These are phyloP conservation scores for Panzeria rudis DNA, from an alignment of 2,888 invertebrate species.

Conservation along the genomic window DNA sequence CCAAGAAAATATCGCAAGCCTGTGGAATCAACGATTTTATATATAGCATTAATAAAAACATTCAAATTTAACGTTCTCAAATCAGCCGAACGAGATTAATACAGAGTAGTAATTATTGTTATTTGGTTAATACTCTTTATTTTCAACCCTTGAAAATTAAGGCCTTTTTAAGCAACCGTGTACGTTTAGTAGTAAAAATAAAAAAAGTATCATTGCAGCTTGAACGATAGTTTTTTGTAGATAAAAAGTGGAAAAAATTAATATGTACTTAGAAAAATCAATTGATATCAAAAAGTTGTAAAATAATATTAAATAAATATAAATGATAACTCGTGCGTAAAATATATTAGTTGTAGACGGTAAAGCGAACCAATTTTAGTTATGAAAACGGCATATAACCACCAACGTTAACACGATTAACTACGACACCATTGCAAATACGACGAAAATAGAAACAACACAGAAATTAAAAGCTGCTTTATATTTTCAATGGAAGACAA, in stretches of 20 bases:
- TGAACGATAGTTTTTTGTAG: slow-evolving; percentile 36
- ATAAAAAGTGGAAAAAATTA: slow-evolving; percentile 6
- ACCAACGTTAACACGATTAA: slow-evolving; percentile 50
- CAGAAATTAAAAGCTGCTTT: neutral
- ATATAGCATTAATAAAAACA: neutral
- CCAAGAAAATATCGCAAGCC: too few species aligned
- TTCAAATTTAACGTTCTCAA: neutral
- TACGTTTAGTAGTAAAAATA: neutral
- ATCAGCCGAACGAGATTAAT: neutral
- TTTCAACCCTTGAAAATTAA: neutral
- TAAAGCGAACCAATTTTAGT: neutral
- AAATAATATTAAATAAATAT: slow-evolving; percentile 6
- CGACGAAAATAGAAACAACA: slow-evolving; percentile 49
- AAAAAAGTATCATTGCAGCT: slow-evolving; percentile 41
- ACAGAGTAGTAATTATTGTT: neutral
- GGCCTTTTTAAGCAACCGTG: slow-evolving; percentile 9
- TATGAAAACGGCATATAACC: slow-evolving; percentile 14
- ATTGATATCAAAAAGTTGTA: neutral
- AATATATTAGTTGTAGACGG: neutral
- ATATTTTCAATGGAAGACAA: neutral
- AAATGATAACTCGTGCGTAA: neutral
- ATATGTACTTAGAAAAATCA: neutral
- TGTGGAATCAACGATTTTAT: too few species aligned
- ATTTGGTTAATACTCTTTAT: neutral
- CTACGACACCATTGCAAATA: slow-evolving; percentile 40